These are phyloP conservation scores for Palythoa heliodiscus DNA, from an alignment of 92 coral and sea anemone genomes.

Conservation along the genomic window DNA sequence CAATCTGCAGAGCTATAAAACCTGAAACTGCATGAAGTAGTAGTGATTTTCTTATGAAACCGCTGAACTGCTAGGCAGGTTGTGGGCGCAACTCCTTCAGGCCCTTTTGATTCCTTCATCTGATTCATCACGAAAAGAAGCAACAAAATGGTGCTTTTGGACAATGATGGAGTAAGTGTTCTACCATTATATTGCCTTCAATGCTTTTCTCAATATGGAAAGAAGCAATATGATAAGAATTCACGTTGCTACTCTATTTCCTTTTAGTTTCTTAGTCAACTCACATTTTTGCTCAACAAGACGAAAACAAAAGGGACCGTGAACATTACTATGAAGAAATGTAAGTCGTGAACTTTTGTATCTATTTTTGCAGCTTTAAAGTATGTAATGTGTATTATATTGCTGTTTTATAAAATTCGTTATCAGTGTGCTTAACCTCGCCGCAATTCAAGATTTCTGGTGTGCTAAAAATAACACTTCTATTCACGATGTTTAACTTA, in stretches of 20 bases:
- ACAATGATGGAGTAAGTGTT: conserved; percentile 33
- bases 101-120: no score
- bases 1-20: no score
- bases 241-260: not conserved
- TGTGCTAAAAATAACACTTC: no score
- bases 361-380: not conserved
- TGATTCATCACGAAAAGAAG: not conserved
- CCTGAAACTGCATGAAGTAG: no score
- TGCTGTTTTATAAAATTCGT: no score
- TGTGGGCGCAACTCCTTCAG: no score
- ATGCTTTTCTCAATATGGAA: not conserved
- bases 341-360: conserved; percentile 60
- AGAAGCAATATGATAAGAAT: not conserved
- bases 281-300: conserved; percentile 85
- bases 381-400: not conserved
- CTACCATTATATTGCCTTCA: not conserved
- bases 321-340: conserved; percentile 90
- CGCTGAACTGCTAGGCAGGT: no score
- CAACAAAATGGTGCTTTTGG: conserved; percentile 21
- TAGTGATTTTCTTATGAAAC: no score
- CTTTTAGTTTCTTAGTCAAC: conserved; percentile 89
- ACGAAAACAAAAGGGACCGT: conserved; percentile 88
- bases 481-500: no score
- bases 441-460: no score
- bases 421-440: no score